Evolutionary conservation across 2,888 invertebrate genomes (phyloP), one percentile per base, ranked within the genome.

Genomic region (Scaptomyza tumidula): DNA sequence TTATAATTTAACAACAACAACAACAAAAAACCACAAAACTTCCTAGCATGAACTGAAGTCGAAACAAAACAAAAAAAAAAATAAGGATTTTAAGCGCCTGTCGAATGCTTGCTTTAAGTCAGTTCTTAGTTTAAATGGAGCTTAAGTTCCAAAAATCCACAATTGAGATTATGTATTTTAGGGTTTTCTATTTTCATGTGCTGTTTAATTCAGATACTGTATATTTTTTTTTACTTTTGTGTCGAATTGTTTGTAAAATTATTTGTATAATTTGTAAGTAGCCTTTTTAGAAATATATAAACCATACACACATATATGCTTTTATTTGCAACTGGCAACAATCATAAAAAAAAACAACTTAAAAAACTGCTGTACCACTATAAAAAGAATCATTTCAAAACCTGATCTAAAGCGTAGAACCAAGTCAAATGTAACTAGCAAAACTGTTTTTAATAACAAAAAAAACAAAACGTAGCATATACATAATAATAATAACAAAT

Each of bases 341-440:
- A 85, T 89, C 89, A 85, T 71, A 2, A 2, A 7, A 5, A 63
- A 46, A 73, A 62, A 49, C n/a, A 29, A 7, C 29, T 6, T 29
- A 29, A 29, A 67, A 48, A 69, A 80, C 71, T 52, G 67, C 75
- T 84, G 89, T 87, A 83, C 85, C 68, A 89, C 82, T 74, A 39
- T 11, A 9, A 16, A 48, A 37, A 86, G 46, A 58, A 72, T 72
- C 76, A 84, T 89, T 82, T 89, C 86, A 66, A 16, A 89, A 89
- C 85, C 85, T 85, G 89, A 85, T 88, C 86, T 85, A 89, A 78
- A 78, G 64, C 60, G 88, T 83, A 89, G 88, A 88, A 87, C 81
- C 86, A 88, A 88, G 75, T 84, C 85, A 84, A 84, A 82, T 89
- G 88, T 80, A 88, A 82, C 81, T 82, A 86, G 81, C 77, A 88